Evolutionary conservation across 2,797 vertebrate species (phyloP).

Genomic region (Arrhamphus sclerolepis): DNA sequence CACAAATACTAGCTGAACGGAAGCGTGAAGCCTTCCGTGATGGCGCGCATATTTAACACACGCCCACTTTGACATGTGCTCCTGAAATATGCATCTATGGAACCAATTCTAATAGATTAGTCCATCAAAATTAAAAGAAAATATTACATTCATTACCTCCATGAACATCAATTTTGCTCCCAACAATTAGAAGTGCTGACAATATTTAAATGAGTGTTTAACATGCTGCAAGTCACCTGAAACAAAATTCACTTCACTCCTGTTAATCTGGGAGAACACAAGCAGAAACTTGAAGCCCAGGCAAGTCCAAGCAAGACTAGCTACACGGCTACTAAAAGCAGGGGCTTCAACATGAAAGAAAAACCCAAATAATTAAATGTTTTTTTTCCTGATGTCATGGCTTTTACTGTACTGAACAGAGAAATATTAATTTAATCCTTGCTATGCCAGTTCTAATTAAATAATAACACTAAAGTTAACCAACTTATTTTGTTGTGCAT

Average conservation of each 20-base stretch:
- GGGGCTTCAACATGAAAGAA: neutral
- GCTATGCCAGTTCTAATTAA: neutral
- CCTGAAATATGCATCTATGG: too few relatives aligned
- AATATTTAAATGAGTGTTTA: constrained; percentile 4
- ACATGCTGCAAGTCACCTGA: neutral
- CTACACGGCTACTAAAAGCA: neutral
- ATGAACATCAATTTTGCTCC: neutral
- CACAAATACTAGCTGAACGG: constrained; percentile 11
- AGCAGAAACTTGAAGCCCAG: constrained; percentile 3
- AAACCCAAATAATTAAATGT: neutral
- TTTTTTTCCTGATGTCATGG: neutral
- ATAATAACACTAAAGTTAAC: neutral
- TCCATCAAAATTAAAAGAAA: too few relatives aligned
- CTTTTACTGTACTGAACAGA: neutral
- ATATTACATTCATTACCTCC: too few relatives aligned
- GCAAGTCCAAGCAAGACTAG: neutral
- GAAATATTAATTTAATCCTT: neutral
- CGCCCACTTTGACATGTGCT: neutral
- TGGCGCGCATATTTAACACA: neutral
- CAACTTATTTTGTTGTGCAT: neutral
- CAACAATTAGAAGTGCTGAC: too few relatives aligned
- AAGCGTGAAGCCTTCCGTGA: neutral
- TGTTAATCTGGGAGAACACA: constrained; percentile 1
- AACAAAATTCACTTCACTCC: constrained; percentile 1
- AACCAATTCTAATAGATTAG: too few relatives aligned